Conservation (phyloP, 2,888 invertebrate species). For the Smittia aterrima region DNA sequence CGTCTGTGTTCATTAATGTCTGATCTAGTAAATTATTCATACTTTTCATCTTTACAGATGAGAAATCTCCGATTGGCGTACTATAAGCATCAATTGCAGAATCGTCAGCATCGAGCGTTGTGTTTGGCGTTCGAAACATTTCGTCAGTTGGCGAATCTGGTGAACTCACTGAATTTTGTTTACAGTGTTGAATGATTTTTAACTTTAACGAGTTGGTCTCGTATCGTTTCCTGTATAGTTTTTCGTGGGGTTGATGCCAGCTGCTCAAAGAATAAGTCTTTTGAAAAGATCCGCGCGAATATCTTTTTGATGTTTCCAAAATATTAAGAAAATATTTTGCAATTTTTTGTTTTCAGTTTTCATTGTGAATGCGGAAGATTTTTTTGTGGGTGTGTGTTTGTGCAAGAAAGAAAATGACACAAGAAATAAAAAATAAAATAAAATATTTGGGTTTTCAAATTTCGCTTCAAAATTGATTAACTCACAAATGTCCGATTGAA, state of each 20-base stretch:
- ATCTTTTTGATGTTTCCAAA: constrained; percentile 8
- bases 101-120: constrained; percentile 44
- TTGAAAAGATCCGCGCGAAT: constrained; percentile 33
- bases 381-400: not conserved
- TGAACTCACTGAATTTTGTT: not conserved
- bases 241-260: constrained; percentile 28
- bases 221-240: not conserved
- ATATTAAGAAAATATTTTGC: not conserved
- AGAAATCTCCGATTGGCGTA: constrained; percentile 48
- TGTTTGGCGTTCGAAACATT: constrained; percentile 52
- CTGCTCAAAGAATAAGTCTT: constrained; percentile 26
- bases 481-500: no score
- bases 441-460: not conserved
- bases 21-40: constrained; percentile 35
- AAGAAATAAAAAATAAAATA: not conserved
- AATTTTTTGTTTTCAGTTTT: no score
- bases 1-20: not conserved
- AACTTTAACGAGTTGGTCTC: constrained; percentile 32
- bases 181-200: constrained; percentile 33
- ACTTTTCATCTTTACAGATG: constrained; percentile 36
- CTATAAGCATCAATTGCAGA: constrained; percentile 50
- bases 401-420: constrained; percentile 13
- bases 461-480: no score
- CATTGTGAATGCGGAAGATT: not conserved
- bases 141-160: constrained; percentile 42